A percentile compares a stretch with the other conserved stretches of the same genome.
phyloP scores from a whole-genome alignment of 2,888 invertebrate genomes.

The Nebria brevicollis region DNA sequence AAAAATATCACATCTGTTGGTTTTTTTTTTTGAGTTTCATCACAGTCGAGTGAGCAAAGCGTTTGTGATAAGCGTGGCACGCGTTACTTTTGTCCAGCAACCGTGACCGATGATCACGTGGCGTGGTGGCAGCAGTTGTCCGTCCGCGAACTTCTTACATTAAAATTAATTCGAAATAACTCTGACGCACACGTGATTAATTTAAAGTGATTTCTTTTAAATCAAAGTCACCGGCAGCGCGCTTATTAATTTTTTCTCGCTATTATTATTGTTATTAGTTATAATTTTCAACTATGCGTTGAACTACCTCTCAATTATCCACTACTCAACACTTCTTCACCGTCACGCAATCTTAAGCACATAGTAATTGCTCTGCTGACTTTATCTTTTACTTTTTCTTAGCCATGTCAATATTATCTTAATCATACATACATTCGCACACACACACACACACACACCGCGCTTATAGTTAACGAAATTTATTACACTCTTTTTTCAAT shows the following conservation, averaged over 20 bases:
- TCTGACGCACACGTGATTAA: conserved; percentile 28
- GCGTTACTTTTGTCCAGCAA: conserved; percentile 31
- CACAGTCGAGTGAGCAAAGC: conserved; percentile 2
- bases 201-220: conserved; percentile 18
- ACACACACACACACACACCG: too few relatives aligned
- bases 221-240: too few relatives aligned
- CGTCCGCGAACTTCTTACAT: conserved; percentile 15
- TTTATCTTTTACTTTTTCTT: neutral
- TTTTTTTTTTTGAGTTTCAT: conserved; percentile 22
- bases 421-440: conserved; percentile 4
- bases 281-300: conserved; percentile 31
- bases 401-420: conserved; percentile 20
- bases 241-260: conserved; percentile 17
- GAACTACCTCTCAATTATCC: conserved; percentile 31
- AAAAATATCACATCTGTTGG: neutral
- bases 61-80: conserved; percentile 18
- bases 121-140: conserved; percentile 11
- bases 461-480: too few relatives aligned
- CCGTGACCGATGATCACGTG: conserved; percentile 22
- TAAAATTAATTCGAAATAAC: too few relatives aligned
- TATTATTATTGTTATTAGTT: conserved; percentile 4
- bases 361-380: conserved; percentile 27
- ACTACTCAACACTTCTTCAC: conserved; percentile 30
- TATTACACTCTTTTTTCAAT: too few relatives aligned
- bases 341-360: conserved; percentile 30